Evolutionary conservation across 2,113 vertebrate species (phyloP), one percentile per base, ranked within the genome.

Genomic region (Hirundichthys speculiger): DNA sequence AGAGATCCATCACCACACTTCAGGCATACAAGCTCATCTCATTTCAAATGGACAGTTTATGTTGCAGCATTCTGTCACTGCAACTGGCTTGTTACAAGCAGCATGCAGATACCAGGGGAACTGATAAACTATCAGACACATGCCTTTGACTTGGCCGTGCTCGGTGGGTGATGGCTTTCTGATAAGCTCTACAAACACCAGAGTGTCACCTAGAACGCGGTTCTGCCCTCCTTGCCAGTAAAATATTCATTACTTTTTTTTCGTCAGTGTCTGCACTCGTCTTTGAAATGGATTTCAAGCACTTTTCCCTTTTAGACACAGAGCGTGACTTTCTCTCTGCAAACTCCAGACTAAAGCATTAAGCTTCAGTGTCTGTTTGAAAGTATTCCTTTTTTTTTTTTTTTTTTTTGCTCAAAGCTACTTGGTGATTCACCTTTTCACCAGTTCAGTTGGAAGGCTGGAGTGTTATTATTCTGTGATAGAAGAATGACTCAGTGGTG

Each of bases 221-320:
- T 73, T 69, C 66, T 22, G 51, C 51, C 42, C 77, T 65, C 70
- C 60, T 66, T 20, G 73, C 74, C 83, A 82, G 77, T 90, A 85
- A 91, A 91, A 91, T 88, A 92, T 93, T 91, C 88, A 92, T 91
- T 82, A 80, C 82, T 80, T 86, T 86, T 63, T 34, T 42, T 45
- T 63, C 48, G 49, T 64, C 78, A 75, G 80, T 69, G 73, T 87
- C 83, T 77, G 52, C 62, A 59, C 47, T 70, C 68, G 66, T 80
- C 81, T 85, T 76, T 85, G 77, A 79, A 79, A 86, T 80, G 65
- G 70, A 80, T 85, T 79, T 67, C 38, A 53, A 77, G 66, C 57
- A 59, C 80, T 84, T 60, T 45, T 25, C 27, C 46, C 51, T 72
- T 75, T 83, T 64, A 80, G 72, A 84, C 64, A 60, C 72, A 49